These are phyloP conservation scores for Eilema caniola DNA, from an alignment of 2,888 invertebrate species.

Conservation along the genomic window DNA sequence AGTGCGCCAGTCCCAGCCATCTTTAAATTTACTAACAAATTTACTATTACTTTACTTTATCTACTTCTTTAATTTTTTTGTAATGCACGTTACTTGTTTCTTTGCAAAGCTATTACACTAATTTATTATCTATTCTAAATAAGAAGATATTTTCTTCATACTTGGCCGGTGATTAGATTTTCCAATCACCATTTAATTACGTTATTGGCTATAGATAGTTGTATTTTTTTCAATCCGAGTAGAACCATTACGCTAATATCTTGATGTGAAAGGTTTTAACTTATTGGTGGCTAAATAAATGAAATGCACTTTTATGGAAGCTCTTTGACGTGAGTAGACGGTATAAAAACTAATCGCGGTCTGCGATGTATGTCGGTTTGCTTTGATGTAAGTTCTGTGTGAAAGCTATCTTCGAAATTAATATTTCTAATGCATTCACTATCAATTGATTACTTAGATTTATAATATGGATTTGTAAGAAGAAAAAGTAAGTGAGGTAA, in stretches of 20 bases:
- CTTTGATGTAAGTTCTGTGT: neutral
- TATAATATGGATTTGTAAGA: no score
- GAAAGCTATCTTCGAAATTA: neutral
- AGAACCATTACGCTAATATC: slow-evolving; percentile 72
- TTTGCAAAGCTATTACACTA: no score
- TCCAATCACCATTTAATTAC: slow-evolving; percentile 8
- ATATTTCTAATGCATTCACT: neutral
- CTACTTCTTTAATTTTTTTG: no score
- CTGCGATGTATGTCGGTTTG: neutral
- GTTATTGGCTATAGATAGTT: neutral
- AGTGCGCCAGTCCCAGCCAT: no score
- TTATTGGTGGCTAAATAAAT: slow-evolving; percentile 67
- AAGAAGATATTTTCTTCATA: neutral
- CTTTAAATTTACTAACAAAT: no score
- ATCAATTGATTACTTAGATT: slow-evolving; percentile 3
- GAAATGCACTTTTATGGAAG: slow-evolving; percentile 69
- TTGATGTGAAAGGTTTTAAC: slow-evolving; percentile 67
- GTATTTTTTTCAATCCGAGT: slow-evolving; percentile 36
- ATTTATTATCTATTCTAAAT: neutral
- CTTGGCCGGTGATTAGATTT: neutral
- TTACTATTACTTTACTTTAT: no score
- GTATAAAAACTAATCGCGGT: slow-evolving; percentile 18
- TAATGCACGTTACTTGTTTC: no score
- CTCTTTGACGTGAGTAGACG: slow-evolving; percentile 49
- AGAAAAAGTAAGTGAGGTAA: no score